Base-by-base conservation (phyloP, 2,888 invertebrate species). In the Stegophylla sp. region DNA sequence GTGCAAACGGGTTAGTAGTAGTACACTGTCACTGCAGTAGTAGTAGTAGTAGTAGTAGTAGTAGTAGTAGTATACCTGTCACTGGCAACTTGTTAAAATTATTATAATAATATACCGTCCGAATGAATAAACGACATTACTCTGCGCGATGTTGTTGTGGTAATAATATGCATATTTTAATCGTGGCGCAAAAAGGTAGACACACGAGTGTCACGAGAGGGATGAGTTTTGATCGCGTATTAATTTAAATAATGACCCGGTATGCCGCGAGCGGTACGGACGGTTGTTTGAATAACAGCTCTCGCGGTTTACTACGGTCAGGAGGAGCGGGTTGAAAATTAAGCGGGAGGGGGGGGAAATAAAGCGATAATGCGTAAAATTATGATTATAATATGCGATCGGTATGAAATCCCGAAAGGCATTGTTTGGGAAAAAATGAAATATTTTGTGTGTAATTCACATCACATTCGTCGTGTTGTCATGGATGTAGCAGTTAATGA, bases 181-280 rank as follows among this genome's bases (percentile, higher is more conserved):
- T 48, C n/a, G n/a, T 51, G n/a, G n/a, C n/a, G 9, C 17, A 23
- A 23, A 56, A 56, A 34, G 3, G 15, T 17, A 23, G 15, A 34
- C 34, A 34, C n/a, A 56, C 15, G 53, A 71, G 34, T 23, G 71
- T 71, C 71, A 56, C 71, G 3, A 41, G 3, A 41, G 71, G 71
- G 71, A 56, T 71, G 71, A 20, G 23, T 56, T 56, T 71, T 15
- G 53, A 20, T 13, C 53, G 17, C 17, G 71, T 41, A 51, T 34
- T 20, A 71, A 71, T 71, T 71, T 71, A 13, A 71, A 71, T 71
- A 71, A 71, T 20, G 53, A 56, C 26, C 10, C 23, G n/a, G 2
- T 10, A 10, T 23, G 12, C 12, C 3, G 12, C 15, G n/a, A n/a
- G n/a, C 45, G 45, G 2, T 56, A 20, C 12, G 20, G 20, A 56